Conservation (phyloP, 92 coral and sea anemone genomes). For the Zoanthus gigantus region DNA sequence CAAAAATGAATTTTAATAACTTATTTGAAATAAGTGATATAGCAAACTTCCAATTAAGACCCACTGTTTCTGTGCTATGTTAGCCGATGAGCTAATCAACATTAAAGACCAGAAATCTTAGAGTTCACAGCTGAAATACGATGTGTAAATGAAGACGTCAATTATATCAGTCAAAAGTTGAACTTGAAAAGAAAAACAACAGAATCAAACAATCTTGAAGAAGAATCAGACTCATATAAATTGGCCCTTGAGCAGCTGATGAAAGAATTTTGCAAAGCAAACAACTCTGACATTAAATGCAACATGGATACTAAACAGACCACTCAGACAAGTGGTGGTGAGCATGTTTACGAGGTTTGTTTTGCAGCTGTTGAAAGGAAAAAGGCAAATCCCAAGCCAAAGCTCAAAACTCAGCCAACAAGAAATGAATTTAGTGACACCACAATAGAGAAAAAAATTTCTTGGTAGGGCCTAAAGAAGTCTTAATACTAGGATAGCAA, state of each 20-base stretch:
- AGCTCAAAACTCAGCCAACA: slow-evolving; percentile 9
- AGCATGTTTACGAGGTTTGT: background rate
- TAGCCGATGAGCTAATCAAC: background rate
- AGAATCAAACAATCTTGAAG: background rate
- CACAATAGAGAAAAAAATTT: too few species aligned
- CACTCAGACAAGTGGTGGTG: background rate
- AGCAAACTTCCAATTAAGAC: background rate
- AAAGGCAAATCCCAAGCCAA: slow-evolving; percentile 1
- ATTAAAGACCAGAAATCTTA: slow-evolving; percentile 7
- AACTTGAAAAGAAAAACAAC: slow-evolving; percentile 18
- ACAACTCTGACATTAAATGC: background rate
- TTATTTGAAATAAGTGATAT: slow-evolving; percentile 6
- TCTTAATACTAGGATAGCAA: too few species aligned
- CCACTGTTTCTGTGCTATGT: slow-evolving; percentile 7
- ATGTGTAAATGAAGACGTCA: slow-evolving; percentile 12
- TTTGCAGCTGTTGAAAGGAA: slow-evolving; percentile 14
- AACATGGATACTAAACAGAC: background rate
- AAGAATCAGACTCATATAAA: slow-evolving; percentile 15
- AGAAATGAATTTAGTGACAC: background rate
- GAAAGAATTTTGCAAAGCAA: slow-evolving; percentile 18
- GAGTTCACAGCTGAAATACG: slow-evolving; percentile 1
- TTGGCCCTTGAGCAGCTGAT: slow-evolving; percentile 34
- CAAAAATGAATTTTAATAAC: slow-evolving; percentile 17
- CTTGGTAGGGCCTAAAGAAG: too few species aligned
- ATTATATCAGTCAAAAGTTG: background rate